phyloP scores from a whole-genome alignment of 2,797 vertebrate species.

The Sphenodon punctatus region DNA sequence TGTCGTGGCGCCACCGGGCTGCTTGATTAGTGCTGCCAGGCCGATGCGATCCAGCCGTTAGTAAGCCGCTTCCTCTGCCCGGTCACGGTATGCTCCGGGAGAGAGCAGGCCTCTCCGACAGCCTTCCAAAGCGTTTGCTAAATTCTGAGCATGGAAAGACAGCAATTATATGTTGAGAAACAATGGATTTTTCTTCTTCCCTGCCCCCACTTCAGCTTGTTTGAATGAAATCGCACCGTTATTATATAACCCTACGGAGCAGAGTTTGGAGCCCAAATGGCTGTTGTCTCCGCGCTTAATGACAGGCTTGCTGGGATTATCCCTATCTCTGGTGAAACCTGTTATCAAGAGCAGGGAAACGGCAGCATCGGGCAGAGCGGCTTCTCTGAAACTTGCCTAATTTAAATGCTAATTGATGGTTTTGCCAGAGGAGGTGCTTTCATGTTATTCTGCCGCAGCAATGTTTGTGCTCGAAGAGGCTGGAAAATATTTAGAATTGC shows the following conservation, averaged over 20 bases:
- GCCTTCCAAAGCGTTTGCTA: background rate
- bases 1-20: background rate
- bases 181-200: background rate
- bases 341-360: background rate
- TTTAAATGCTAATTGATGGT: background rate
- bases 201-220: background rate
- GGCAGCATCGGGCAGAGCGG: background rate
- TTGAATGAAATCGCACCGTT: constrained; percentile 5
- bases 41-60: background rate
- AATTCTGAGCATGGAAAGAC: background rate
- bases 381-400: background rate
- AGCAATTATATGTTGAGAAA: background rate
- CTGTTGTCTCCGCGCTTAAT: background rate
- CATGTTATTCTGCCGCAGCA: background rate
- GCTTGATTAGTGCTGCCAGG: background rate
- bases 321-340: background rate
- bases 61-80: background rate
- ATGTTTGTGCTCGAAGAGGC: background rate
- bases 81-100: fast-evolving
- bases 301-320: background rate
- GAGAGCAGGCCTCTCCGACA: background rate
- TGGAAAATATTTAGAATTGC: too few species aligned
- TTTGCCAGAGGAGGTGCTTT: background rate
- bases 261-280: background rate
- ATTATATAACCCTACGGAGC: background rate